These are phyloP conservation scores for Eupeodes latifasciatus DNA, from an alignment of 2,888 invertebrate species.

Conservation along the genomic window DNA sequence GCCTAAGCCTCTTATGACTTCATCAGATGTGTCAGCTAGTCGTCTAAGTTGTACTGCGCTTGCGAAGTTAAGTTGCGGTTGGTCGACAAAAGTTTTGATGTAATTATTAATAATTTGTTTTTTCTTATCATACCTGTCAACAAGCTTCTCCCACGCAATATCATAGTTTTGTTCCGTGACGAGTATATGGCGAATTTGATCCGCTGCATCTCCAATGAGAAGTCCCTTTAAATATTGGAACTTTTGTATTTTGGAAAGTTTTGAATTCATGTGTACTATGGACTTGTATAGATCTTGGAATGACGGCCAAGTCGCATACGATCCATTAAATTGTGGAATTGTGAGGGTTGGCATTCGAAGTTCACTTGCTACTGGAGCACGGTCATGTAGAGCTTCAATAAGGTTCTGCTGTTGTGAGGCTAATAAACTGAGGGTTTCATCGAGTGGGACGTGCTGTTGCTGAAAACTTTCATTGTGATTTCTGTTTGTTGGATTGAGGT, in stretches of 20 bases:
- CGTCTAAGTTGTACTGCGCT: constrained; percentile 17
- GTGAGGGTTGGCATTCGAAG: constrained; percentile 9
- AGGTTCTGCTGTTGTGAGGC: too few species aligned
- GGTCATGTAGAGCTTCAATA: too few species aligned
- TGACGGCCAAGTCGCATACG: constrained; percentile 2
- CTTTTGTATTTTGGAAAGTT: background rate
- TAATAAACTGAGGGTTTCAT: constrained; percentile 1
- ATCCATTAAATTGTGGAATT: constrained; percentile 17
- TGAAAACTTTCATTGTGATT: background rate
- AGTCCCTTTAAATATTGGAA: constrained; percentile 21
- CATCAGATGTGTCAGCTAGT: constrained; percentile 37
- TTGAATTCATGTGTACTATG: constrained; percentile 21
- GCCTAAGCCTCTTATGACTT: background rate
- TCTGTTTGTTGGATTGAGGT: background rate
- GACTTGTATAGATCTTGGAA: background rate
- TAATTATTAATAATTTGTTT: constrained; percentile 36
- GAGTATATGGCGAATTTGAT: constrained; percentile 1
- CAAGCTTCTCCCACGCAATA: constrained; percentile 25
- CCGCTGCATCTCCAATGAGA: constrained; percentile 15
- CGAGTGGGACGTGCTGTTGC: background rate
- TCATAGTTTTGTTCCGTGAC: constrained; percentile 36
- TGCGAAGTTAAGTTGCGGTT: constrained; percentile 10
- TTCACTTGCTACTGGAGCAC: background rate
- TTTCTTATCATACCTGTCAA: constrained; percentile 36
- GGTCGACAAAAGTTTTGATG: constrained; percentile 34